Base-by-base conservation (phyloP, 2,797 vertebrate species). In the Pteronotus mesoamericanus region DNA sequence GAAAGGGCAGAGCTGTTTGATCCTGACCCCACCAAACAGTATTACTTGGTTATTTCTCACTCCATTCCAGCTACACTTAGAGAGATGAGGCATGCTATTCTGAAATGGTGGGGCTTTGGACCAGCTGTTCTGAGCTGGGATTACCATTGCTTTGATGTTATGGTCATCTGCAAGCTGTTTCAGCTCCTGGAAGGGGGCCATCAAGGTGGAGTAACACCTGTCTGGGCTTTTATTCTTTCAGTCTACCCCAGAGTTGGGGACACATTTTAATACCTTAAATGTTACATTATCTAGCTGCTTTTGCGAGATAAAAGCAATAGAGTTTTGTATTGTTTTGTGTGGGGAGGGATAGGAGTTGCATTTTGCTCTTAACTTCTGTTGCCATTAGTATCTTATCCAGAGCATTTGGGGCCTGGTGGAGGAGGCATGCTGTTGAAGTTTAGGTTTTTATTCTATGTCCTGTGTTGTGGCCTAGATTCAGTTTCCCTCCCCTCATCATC, bases 91-190 rank as follows among this genome's bases (percentile, higher is more conserved):
- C 92, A 6, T 57, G 75, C 89, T 85, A 10, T 92, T 94, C 66
- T 96, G 87, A 95, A 96, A 39, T 83, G 88, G 79, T 59, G 42
- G 83, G 77, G 96, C 97, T 97, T 96, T 46, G 90, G 7, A 12
- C 93, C 98, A 98, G 97, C 98, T 98, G 95, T 87, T 97, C 53
- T 59, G 74, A 94, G 96, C 94, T 53, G 94, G 97, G 92, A 97
- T 98, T 93, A 88, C 75, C 83, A 80, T 83, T 95, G 48, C 97
- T 98, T 98, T 98, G 97, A 97, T 98, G 96, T 98, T 51, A 22
- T 8, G 85, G 95, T 97, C 97, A 97, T 95, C 95, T 97, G 96
- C 98, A 98, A 97, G 97, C 98, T 98, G 98, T 97, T 97, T 42
- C 57, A 24, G 53, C 89, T 96, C n/a, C 93, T 98, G 98, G 97